phyloP scores from a whole-genome alignment of 2,797 vertebrate genomes.

The Anas bahamensis region DNA sequence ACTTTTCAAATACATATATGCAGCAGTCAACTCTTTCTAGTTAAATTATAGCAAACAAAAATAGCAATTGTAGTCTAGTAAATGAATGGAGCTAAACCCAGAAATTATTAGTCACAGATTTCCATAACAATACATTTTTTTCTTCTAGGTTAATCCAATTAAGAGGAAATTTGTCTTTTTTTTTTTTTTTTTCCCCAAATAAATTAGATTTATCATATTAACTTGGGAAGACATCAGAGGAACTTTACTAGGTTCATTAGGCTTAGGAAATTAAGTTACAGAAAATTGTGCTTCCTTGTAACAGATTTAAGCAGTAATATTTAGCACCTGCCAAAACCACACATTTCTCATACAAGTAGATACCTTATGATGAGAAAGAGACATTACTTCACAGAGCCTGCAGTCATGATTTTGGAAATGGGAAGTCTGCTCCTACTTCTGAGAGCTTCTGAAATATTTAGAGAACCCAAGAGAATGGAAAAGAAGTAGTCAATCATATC shows the following conservation, averaged over 20 bases:
- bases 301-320: constrained; percentile 80
- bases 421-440: not conserved
- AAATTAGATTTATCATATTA: constrained; percentile 83
- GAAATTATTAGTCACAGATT: constrained; percentile 72
- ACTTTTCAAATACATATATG: not conserved
- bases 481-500: not conserved
- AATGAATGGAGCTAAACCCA: constrained; percentile 48
- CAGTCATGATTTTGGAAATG: not conserved
- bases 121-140: constrained; percentile 72
- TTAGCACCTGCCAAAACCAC: constrained; percentile 76
- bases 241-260: constrained; percentile 85
- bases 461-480: not conserved
- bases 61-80: not conserved
- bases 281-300: constrained; percentile 80
- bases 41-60: constrained; percentile 31
- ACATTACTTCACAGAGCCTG: not conserved
- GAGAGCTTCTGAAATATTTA: not conserved
- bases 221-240: constrained; percentile 79
- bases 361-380: constrained; percentile 45
- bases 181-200: constrained; percentile 71
- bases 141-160: constrained; percentile 77
- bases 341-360: constrained; percentile 74
- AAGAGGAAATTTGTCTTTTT: constrained; percentile 74
- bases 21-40: not conserved
- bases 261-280: constrained; percentile 83